Base-by-base conservation (phyloP, 1,140 invertebrate species). In the Caenorhabditis latens region DNA sequence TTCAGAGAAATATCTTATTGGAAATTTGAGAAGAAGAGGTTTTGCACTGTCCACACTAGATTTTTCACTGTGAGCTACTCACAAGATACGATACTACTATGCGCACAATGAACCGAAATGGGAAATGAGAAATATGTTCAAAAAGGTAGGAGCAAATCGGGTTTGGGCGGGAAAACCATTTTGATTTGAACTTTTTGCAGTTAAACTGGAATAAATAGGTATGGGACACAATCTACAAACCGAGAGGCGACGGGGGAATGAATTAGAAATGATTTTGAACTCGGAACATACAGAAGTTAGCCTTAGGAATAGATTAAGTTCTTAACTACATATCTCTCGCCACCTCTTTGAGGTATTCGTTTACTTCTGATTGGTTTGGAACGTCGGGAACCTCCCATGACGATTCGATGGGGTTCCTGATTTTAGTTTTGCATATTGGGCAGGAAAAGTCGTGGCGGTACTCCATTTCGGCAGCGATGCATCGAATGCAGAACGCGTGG, bases 391-490 rank as follows among this genome's bases (percentile, higher is more conserved):
- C 71, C 19, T 79, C 71, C 71, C 71, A 79, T 7, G 71, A 79
- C 13, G 46, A 13, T 32, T 50, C 43, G n/a, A 79, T 79, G 6
- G 71, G 71, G 46, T 79, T 50, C 19, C 46, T 50, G 71, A 79
- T 50, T 19, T 79, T 79, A 5, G 71, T 79, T 24, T 79, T 79
- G 71, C 71, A 79, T 21, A 79, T 48, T 0, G 71, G 71, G 46
- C 71, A 79, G 8, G 71, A 79, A 46, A 79, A 79, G n/a, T 79
- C 71, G 6, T 79, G 71, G n/a, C 71, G 71, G n/a, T 79, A 79
- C 24, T 79, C 71, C 46, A 50, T 79, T 50, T 79, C 71, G 46
- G 16, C n/a, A n/a, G 46, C 71, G 24, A 79, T 79, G 46, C 71
- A 79, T 50, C 71, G 43, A n/a, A 79, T 50, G 46, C 71, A 79